Evolutionary conservation across 2,888 invertebrate species (phyloP).

Genomic region (Hyles lineata): DNA sequence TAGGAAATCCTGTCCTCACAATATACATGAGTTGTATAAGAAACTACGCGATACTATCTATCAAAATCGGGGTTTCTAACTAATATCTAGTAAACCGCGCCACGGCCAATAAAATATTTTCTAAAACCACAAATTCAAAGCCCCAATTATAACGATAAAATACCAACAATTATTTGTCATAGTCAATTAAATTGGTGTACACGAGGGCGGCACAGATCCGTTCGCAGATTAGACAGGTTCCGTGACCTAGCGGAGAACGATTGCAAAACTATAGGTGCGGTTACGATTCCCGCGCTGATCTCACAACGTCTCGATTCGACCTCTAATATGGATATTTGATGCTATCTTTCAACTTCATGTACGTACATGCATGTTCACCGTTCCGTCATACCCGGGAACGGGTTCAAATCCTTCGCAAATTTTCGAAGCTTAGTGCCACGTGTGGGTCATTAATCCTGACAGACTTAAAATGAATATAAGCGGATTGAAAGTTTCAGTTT

Average conservation of each 20-base stretch:
- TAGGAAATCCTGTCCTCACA: too few species aligned
- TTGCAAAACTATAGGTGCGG: conserved; percentile 32
- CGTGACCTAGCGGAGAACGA: conserved; percentile 33
- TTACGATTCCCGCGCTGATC: background rate
- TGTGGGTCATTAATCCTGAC: too few species aligned
- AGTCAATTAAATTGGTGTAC: conserved; percentile 12
- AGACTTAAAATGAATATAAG: too few species aligned
- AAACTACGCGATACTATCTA: too few species aligned
- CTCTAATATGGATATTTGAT: conserved; percentile 5
- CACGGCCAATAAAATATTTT: background rate
- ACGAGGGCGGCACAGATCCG: conserved; percentile 1
- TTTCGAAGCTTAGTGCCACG: too few species aligned
- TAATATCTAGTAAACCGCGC: background rate
- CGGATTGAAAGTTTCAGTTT: too few species aligned
- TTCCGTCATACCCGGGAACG: too few species aligned
- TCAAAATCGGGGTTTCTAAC: too few species aligned
- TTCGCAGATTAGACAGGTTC: conserved; percentile 24
- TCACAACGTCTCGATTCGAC: conserved; percentile 1
- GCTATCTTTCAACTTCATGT: background rate
- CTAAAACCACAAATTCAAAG: background rate
- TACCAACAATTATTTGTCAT: conserved; percentile 11
- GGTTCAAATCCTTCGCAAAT: too few species aligned
- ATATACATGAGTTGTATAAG: too few species aligned
- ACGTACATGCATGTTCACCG: background rate
- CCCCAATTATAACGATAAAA: background rate